These are phyloP conservation scores for Athripsodes cinereus DNA, from an alignment of 2,888 invertebrate genomes.

Conservation along the genomic window DNA sequence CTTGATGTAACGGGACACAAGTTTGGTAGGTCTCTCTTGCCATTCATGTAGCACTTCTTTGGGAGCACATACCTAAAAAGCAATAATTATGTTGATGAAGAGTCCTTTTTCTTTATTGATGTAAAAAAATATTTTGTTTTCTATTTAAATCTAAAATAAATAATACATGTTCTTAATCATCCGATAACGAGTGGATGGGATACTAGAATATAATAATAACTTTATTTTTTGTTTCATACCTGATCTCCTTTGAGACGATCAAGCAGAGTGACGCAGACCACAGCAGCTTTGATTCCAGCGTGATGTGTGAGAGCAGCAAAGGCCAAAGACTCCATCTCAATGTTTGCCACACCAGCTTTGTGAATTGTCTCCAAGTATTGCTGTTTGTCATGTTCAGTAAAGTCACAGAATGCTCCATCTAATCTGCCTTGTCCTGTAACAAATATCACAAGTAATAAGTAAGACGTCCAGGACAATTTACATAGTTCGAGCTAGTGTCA, in stretches of 20 bases:
- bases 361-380: constrained; percentile 73
- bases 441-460: background rate
- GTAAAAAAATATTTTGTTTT: too few relatives aligned
- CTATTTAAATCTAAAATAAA: too few relatives aligned
- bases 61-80: constrained; percentile 68
- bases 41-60: constrained; percentile 87
- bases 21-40: constrained; percentile 82
- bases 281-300: constrained; percentile 89
- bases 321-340: constrained; percentile 94
- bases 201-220: too few relatives aligned
- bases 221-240: constrained; percentile 44
- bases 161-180: background rate
- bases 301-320: constrained; percentile 92
- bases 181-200: too few relatives aligned
- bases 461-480: too few relatives aligned
- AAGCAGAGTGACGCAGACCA: constrained; percentile 87
- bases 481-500: too few relatives aligned
- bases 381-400: constrained; percentile 84
- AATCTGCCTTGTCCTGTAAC: constrained; percentile 83
- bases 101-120: too few relatives aligned
- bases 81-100: constrained; percentile 5
- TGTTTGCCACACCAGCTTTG: constrained; percentile 81
- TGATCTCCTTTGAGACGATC: constrained; percentile 93
- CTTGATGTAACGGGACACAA: constrained; percentile 79
- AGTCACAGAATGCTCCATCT: constrained; percentile 96